Evolutionary conservation across 1,140 invertebrate genomes (phyloP).

Genomic region (Ceratina japonica): DNA sequence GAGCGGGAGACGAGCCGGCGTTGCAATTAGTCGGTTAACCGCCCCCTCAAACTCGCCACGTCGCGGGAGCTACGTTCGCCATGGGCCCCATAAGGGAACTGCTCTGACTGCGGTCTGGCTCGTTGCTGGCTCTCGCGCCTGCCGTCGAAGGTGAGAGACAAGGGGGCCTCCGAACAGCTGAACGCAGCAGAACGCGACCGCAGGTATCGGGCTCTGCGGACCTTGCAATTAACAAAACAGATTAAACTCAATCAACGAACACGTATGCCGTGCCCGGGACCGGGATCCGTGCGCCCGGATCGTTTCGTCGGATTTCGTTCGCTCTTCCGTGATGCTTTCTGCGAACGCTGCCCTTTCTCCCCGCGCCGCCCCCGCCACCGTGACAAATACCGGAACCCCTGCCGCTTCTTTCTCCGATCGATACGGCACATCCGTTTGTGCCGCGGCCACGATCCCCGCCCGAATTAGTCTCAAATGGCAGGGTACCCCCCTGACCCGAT

Average conservation of each 20-base stretch:
- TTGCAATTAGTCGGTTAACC: conserved; percentile 77
- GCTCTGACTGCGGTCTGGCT: conserved; percentile 48
- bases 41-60: conserved; percentile 40
- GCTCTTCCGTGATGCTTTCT: conserved; percentile 11
- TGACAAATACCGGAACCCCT: conserved; percentile 27
- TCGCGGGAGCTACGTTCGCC: conserved; percentile 3
- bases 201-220: conserved; percentile 72
- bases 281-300: conserved; percentile 30
- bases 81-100: conserved; percentile 34
- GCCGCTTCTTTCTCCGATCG: conserved; percentile 11
- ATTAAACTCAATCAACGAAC: conserved; percentile 75
- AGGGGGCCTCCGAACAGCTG: conserved; percentile 51
- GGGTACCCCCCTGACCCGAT: not conserved
- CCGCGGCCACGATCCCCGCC: not conserved
- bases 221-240: conserved; percentile 77
- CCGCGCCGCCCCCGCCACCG: not conserved
- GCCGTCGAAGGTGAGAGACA: conserved; percentile 33
- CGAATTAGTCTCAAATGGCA: conserved; percentile 20
- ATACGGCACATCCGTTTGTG: conserved; percentile 26
- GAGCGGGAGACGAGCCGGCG: conserved; percentile 68
- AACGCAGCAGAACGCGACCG: conserved; percentile 68
- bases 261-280: conserved; percentile 49
- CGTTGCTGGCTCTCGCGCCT: conserved; percentile 34
- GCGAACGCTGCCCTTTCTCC: not conserved
- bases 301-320: conserved; percentile 50